Evolutionary conservation across 2,888 invertebrate species (phyloP), one percentile per base, ranked within the genome.

Genomic region (Malthinus seriepunctatus): DNA sequence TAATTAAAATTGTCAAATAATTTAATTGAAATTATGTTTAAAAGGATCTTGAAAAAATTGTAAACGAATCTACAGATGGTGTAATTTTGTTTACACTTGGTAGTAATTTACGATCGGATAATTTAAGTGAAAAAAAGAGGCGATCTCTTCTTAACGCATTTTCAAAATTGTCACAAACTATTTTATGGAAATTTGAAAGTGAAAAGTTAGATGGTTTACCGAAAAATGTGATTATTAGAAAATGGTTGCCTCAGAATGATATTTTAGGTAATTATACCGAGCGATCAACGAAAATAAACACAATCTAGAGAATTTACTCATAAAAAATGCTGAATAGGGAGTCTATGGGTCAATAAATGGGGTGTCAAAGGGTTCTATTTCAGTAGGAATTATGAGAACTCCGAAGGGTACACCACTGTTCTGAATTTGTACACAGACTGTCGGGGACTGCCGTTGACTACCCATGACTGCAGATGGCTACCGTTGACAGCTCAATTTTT

Each of bases 211-310:
- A 62, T 2, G 66, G 68, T 51, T 50, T 75, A 11, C 73, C 78
- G 0, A 47, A 60, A 12, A 78, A 79, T 62, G 74, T 79, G 0
- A 68, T 70, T 48, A 49, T 75, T 3, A 59, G 57, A 10, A 71
- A 72, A 45, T 78, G 76, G 76, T 63, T 75, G 10, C 75, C 78
- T 1, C 78, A 78, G 60, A 72, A 70, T 42, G 76, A 77, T 60
- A 67, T 78, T 47, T 63, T 78, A 38, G 76, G 76, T 67, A 56
- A n/a, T n/a, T n/a, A n/a, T n/a, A n/a, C n/a, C n/a, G n/a, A n/a
- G n/a, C n/a, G n/a, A n/a, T n/a, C n/a, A n/a, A n/a, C n/a, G n/a
- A n/a, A n/a, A n/a, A n/a, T n/a, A n/a, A n/a, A n/a, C n/a, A n/a
- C n/a, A n/a, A n/a, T n/a, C n/a, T n/a, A n/a, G n/a, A n/a, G n/a